Base-by-base conservation (phyloP, 2,888 invertebrate species). In the Lochmaea crataegi region DNA sequence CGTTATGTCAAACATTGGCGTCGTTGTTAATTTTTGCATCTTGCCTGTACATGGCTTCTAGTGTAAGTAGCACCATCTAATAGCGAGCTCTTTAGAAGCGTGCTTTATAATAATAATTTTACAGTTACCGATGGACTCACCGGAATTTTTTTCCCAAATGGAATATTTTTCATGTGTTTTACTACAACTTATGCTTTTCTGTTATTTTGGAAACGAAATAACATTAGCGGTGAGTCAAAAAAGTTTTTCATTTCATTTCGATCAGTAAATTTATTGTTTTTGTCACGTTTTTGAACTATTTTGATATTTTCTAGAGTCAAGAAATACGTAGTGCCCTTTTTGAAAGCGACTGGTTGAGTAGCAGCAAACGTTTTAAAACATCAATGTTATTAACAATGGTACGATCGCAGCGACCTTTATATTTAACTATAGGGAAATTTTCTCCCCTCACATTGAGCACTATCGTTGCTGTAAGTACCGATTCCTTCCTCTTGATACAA, bases 11-110 rank as follows among this genome's bases (percentile, higher is more conserved):
- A 77, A 79, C 81, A 10, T 41, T 82, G 5, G 77, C 79, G 4
- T 81, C 82, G 4, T 69, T 83, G 16, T 73, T 82, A 18, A 80
- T 81, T 16, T 77, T 82, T 58, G 81, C 82, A 48, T 80, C 82
- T 9, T 81, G 82, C 66, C 68, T 83, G 9, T 83, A 79, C 71
- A 75, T 78, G 12, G 80, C 80, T 14, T 76, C 80, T 11, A 75
- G 68, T 53, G 81, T 80, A 74, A 77, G 78, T 79, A 74, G 53
- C 1, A 5, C 5, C 5, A 3, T 3, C n/a, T n/a, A 32, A 32
- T 5, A 22, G 2, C 2, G 2, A 22, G 22, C 22, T 22, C 2
- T 22, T 32, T 32, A 32, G 26, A 32, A 32, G 26, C 26, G 26
- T 0, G 7, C 1, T 7, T 32, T 32, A 32, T 32, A 32, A 32